phyloP scores from a whole-genome alignment of 2,888 invertebrate species.

The Autographa pulchrina region DNA sequence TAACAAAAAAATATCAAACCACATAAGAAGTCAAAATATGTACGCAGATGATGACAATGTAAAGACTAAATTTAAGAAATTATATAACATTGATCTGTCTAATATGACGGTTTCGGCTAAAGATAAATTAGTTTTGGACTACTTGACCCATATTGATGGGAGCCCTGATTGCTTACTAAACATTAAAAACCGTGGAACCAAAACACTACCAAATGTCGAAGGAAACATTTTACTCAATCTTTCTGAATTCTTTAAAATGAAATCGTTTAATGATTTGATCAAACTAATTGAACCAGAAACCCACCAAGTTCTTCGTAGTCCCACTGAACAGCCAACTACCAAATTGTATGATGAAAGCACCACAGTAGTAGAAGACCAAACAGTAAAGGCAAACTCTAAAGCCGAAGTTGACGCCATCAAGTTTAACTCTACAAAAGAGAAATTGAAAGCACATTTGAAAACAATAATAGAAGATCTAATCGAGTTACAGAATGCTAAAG shows the following conservation, averaged over 20 bases:
- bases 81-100: slow-evolving; percentile 67
- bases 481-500: slow-evolving; percentile 74
- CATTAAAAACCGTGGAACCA: slow-evolving; percentile 47
- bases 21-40: slow-evolving; percentile 65
- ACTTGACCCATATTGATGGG: slow-evolving; percentile 74
- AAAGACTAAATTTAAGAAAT: slow-evolving; percentile 65
- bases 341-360: slow-evolving; percentile 11
- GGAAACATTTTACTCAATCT: slow-evolving; percentile 79
- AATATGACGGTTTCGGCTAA: slow-evolving; percentile 72
- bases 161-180: slow-evolving; percentile 74
- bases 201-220: slow-evolving; percentile 65
- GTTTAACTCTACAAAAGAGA: slow-evolving; percentile 72
- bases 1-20: slow-evolving; percentile 65
- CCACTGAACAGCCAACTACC: slow-evolving; percentile 12
- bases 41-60: slow-evolving; percentile 61
- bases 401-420: slow-evolving; percentile 30
- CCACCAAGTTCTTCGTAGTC: not conserved
- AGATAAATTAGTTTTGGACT: slow-evolving; percentile 80
- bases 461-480: slow-evolving; percentile 78
- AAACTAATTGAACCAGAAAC: slow-evolving; percentile 65
- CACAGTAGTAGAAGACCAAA: slow-evolving; percentile 1
- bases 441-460: slow-evolving; percentile 79
- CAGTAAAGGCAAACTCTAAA: slow-evolving; percentile 1
- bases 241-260: slow-evolving; percentile 81
- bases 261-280: slow-evolving; percentile 78